Percentiles rank a stretch among this genome's conserved stretches.
Conservation (phyloP, 2,797 vertebrate species). For the Eleutherodactylus coqui region DNA sequence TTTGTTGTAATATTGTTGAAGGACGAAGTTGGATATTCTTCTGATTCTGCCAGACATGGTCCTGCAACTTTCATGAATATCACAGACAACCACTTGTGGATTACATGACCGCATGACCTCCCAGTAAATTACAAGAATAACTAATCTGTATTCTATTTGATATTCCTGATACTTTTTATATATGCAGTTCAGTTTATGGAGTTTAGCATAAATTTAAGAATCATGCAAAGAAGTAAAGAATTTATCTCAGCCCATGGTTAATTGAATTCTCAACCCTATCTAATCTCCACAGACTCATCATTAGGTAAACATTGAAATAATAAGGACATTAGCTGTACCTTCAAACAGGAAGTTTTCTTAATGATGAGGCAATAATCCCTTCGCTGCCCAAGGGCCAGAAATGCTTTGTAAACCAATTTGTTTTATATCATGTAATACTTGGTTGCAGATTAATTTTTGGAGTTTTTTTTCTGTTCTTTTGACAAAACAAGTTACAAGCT, state of each 20-base stretch:
- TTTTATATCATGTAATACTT: constrained; percentile 24
- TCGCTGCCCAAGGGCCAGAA: constrained; percentile 11
- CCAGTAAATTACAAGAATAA: not conserved
- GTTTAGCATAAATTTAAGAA: not conserved
- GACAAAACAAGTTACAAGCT: not conserved
- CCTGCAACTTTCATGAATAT: not conserved
- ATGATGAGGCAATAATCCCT: constrained; percentile 22
- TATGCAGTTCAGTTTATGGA: no score
- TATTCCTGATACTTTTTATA: not conserved
- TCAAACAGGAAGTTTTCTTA: constrained; percentile 36
- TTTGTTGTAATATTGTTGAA: no score
- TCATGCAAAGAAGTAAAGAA: constrained; percentile 5
- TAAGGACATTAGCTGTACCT: constrained; percentile 37
- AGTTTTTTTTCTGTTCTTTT: not conserved
- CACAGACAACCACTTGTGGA: not conserved
- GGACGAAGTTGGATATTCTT: no score
- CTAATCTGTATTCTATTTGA: not conserved
- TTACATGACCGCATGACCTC: not conserved
- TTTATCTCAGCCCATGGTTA: constrained; percentile 29
- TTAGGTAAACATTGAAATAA: constrained; percentile 37
- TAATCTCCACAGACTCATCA: constrained; percentile 42
- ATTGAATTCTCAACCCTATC: constrained; percentile 45
- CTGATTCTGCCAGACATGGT: no score
- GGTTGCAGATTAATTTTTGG: not conserved
- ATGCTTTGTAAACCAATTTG: constrained; percentile 33